Percentiles rank a stretch among this genome's conserved stretches.
These are phyloP conservation scores for Candidula unifasciata DNA, from an alignment of 2,888 invertebrate genomes.

Conservation along the genomic window DNA sequence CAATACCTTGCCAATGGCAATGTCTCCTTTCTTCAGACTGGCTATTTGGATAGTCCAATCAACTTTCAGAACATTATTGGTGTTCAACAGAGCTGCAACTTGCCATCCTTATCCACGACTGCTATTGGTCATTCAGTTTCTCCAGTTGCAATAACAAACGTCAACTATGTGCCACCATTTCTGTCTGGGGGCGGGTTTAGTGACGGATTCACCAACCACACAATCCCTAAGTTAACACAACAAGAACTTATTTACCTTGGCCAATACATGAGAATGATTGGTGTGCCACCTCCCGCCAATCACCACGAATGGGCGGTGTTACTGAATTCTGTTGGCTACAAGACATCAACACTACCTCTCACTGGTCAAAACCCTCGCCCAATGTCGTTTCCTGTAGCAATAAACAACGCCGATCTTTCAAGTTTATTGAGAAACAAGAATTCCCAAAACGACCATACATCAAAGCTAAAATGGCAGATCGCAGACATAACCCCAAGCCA, in stretches of 20 bases:
- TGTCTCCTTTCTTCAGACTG: background rate
- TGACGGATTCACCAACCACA: background rate
- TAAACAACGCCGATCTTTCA: conserved; percentile 42
- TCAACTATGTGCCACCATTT: conserved; percentile 22
- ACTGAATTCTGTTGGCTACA: conserved; percentile 59
- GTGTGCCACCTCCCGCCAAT: conserved; percentile 62
- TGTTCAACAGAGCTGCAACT: conserved; percentile 16
- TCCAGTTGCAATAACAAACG: background rate
- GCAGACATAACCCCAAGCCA: background rate
- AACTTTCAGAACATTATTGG: background rate
- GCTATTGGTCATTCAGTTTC: conserved; percentile 39
- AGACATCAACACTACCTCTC: background rate
- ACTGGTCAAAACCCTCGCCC: background rate
- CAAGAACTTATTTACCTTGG: conserved; percentile 55
- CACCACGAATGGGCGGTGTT: conserved; percentile 67
- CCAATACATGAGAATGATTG: conserved; percentile 68
- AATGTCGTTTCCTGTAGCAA: background rate
- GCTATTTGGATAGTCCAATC: background rate
- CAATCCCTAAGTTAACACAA: conserved; percentile 57
- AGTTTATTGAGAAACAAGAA: conserved; percentile 36
- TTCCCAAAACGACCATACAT: background rate
- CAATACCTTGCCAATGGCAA: background rate
- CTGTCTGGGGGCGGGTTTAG: conserved; percentile 31
- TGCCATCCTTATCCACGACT: conserved; percentile 10
- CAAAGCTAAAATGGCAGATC: background rate